Base-by-base conservation (phyloP, 2,113 vertebrate species). In the Anas platyrhynchos region DNA sequence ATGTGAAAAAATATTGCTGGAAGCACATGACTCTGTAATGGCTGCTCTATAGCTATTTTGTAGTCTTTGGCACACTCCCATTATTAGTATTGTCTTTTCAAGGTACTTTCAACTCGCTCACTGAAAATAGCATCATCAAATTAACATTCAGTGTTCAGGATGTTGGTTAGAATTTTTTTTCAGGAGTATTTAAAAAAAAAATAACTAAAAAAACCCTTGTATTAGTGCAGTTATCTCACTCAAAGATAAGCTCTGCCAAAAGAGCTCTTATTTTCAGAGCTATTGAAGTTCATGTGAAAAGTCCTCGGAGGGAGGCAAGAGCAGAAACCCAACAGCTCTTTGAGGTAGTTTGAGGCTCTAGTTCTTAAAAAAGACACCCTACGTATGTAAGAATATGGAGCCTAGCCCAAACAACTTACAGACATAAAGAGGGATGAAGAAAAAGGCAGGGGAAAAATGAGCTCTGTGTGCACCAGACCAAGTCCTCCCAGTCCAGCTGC, bases 21-120 rank as follows among this genome's bases (percentile, higher is more conserved):
- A 66, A 16, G 25, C 1, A 0, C 32, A 31, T 29, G 41, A 41
- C 16, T 34, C 54, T 0, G 0, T 29, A 62, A 54, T 58, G 48
- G 20, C 32, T 89, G 50, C 44, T 71, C 55, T 86, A 41, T 0
- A 1, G 16, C n/a, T 20, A 12, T 86, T 90, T 67, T 80, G 41
- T 67, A n/a, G 25, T 59, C 80, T 73, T 68, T 89, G 67, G 15
- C 41, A 83, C 73, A 69, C 31, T 58, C 27, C 17, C 16, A 22
- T 82, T 71, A 41, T 55, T 59, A 86, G 81, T 36, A 31, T 67
- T 67, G 15, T 44, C 14, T 36, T 91, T 92, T 63, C 38, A 36
- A 81, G 27, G 2, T 56, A 56, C 69, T 86, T 91, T 54, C n/a
- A 62, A 55, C 26, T 58, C 16, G n/a, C 3, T 55, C 22, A 11